Base-by-base conservation (phyloP, 2,888 invertebrate species). In the Rhamphomyia laevipes region DNA sequence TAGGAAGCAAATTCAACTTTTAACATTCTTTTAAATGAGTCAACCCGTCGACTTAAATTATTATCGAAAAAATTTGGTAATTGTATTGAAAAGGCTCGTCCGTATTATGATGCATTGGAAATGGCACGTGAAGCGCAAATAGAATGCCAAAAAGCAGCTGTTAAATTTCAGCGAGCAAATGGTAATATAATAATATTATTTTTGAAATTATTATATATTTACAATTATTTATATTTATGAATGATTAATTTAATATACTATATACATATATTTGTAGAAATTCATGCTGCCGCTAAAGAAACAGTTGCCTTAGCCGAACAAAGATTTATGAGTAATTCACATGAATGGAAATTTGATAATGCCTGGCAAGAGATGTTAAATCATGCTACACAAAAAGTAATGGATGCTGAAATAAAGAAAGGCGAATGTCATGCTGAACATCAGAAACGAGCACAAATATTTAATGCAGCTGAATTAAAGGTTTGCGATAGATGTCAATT, bases 361-460 rank as follows among this genome's bases (percentile, higher is more conserved):
- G 92, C 93, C 59, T 94, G 94, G 94, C 95, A 95, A 72, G 95
- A 95, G 72, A 91, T 92, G 80, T 78, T 95, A 53, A 95, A 94
- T 73, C 91, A 93, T 76, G 93, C 93, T 54, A 93, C 92, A 52
- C 85, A 89, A 64, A 89, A 92, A 79, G 90, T 94, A 23, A 91
- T 86, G 84, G 92, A 93, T 62, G 93, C 94, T 0, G 94, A 93
- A 67, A 85, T 82, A 61, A 82, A 90, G 60, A 93, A 92, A 66
- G 83, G 91, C 7, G 86, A 86, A 59, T 87, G 88, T 63, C 91
- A 90, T 51, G 76, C 86, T 10, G 91, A 92, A 63, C 94, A 95
- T 67, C 86, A 87, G 64, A 77, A 78, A 59, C 81, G 81, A 60
- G 87, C 92, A 1, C 78, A 77, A n/a, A 73, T 84, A 2, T 93